Conservation (phyloP, 2,888 invertebrate species). For the Hetaerina titia region DNA sequence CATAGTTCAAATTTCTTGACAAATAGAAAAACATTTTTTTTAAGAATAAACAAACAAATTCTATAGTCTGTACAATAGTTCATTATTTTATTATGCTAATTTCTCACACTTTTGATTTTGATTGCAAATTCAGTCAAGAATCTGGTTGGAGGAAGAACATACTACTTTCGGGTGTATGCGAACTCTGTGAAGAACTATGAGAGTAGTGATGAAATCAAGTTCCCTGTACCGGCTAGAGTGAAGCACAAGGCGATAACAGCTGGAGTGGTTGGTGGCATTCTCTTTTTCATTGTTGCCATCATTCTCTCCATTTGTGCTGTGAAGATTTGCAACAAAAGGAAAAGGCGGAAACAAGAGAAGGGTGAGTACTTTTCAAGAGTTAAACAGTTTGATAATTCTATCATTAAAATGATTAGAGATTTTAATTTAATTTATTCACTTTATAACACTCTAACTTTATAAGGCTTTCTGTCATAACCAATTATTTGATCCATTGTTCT, state of each 20-base stretch:
- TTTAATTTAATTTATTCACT: too few species aligned
- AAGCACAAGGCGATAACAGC: slow-evolving; percentile 98
- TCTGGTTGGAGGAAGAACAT: slow-evolving; percentile 93
- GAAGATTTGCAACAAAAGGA: slow-evolving; percentile 98
- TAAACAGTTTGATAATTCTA: not conserved
- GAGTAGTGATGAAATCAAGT: slow-evolving; percentile 92
- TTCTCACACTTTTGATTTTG: not conserved
- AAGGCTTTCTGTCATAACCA: not conserved
- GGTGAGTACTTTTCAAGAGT: slow-evolving; percentile 80
- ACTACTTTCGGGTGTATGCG: slow-evolving; percentile 94
- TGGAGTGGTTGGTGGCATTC: slow-evolving; percentile 96
- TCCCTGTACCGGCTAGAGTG: slow-evolving; percentile 92
- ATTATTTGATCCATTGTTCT: not conserved
- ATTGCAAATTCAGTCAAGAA: slow-evolving; percentile 85
- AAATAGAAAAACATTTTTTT: not conserved
- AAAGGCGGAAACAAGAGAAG: slow-evolving; percentile 98
- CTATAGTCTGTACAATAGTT: not conserved
- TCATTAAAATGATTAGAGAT: too few species aligned
- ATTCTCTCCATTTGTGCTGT: slow-evolving; percentile 98
- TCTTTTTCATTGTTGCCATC: slow-evolving; percentile 98
- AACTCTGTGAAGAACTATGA: slow-evolving; percentile 92
- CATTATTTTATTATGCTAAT: not conserved
- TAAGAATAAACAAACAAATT: slow-evolving; percentile 11
- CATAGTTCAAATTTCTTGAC: not conserved
- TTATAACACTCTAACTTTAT: too few species aligned